Base-by-base conservation (phyloP, 2,888 invertebrate species). In the Apomyelois bistriatella region DNA sequence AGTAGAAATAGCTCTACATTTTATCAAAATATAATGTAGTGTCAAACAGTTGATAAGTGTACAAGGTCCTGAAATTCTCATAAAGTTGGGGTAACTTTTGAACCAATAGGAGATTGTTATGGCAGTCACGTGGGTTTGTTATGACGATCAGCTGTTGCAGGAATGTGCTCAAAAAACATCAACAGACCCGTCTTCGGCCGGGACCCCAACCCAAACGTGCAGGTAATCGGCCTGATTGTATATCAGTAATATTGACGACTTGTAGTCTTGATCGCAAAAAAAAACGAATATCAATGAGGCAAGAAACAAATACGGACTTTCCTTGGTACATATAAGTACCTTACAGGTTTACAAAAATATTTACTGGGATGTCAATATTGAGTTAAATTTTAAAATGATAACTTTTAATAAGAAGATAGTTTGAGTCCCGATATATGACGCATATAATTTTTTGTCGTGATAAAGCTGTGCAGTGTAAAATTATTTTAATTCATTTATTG, bases 111-210 rank as follows among this genome's bases (percentile, higher is more conserved):
- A 56, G 38, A 47, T 51, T 43, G 58, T 37, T 56, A 47, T 54
- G 43, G 48, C 53, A 57, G 62, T 71, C 76, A 78, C 69, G 69
- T 77, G 78, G 64, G 58, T 70, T 79, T 80, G 74, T 79, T 82
- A 66, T 79, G 62, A 59, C 66, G 72, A 84, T 86, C 87, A 86
- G 87, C 86, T 87, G 87, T 81, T 72, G 56, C 22, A 60, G 76
- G 85, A 82, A 83, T 85, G 79, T 68, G 58, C 42, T 79, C 67
- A 84, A 85, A 85, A 85, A 82, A 76, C 55, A 62, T 74, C 75
- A 81, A 84, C 79, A 84, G 79, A 76, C 74, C 70, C 58, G 61
- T 55, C 42, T 28, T 42, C 30, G 59, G 22, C 22, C 53, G 22
- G 15, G 56, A 57, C 64, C 70, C 62, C 53, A 47, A 57, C 70